phyloP scores from a whole-genome alignment of 2,888 invertebrate genomes.

The Cryptophagus acutangulus region DNA sequence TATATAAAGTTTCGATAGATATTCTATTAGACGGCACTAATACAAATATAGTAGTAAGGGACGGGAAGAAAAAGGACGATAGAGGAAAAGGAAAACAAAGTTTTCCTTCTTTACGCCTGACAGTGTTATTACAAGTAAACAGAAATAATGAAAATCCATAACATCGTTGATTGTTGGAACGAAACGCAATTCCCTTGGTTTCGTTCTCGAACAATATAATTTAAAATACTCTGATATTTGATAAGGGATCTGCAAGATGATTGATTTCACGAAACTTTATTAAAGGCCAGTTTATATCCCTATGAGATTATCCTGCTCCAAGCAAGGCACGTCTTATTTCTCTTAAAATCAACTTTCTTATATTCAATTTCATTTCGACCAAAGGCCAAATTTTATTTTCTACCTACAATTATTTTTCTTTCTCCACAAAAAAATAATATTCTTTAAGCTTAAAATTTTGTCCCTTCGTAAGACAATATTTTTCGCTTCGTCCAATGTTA shows the following conservation, averaged over 20 bases:
- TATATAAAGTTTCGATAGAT: too few relatives aligned
- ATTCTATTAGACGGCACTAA: too few relatives aligned
- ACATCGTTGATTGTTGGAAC: conserved; percentile 28
- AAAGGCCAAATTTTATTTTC: too few relatives aligned
- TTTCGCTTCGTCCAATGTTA: too few relatives aligned
- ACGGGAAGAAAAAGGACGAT: not conserved
- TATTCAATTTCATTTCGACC: too few relatives aligned
- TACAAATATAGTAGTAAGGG: too few relatives aligned
- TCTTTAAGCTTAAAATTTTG: not conserved
- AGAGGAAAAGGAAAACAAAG: conserved; percentile 6
- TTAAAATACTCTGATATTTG: conserved; percentile 31
- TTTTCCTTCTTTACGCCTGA: conserved; percentile 4
- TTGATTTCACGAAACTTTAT: conserved; percentile 33
- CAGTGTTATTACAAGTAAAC: conserved; percentile 25
- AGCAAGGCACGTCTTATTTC: too few relatives aligned
- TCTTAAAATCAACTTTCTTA: too few relatives aligned
- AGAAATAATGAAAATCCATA: conserved; percentile 33
- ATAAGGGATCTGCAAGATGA: conserved; percentile 32
- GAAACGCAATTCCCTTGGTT: conserved; percentile 27
- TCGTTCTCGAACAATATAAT: conserved; percentile 25
- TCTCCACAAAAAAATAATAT: too few relatives aligned
- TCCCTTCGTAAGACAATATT: not conserved
- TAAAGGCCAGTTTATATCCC: conserved; percentile 24
- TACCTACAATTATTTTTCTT: too few relatives aligned
- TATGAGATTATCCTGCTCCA: conserved; percentile 26